Evolutionary conservation across 2,888 invertebrate species (phyloP).

Genomic region (Spisula subtruncata): DNA sequence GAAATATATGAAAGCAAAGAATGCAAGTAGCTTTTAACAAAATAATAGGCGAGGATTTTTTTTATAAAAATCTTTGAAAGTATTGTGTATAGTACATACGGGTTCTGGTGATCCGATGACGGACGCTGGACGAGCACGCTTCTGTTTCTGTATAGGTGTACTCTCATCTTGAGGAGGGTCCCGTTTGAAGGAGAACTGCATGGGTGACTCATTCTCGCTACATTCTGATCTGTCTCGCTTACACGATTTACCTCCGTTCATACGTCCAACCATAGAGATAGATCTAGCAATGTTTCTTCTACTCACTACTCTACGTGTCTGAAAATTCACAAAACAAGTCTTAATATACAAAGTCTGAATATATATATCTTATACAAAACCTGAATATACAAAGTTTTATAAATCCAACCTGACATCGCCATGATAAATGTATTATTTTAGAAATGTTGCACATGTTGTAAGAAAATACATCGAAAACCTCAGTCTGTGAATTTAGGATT

Average conservation of each 20-base stretch:
- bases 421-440: no score
- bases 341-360: no score
- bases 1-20: no score
- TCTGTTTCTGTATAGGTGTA: conserved; percentile 88
- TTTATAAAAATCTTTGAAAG: background rate
- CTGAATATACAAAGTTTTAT: no score
- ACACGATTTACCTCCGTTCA: conserved; percentile 46
- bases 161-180: conserved; percentile 90
- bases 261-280: conserved; percentile 75
- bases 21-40: no score
- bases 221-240: conserved; percentile 48
- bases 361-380: no score
- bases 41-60: no score
- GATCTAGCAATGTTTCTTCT: conserved; percentile 66
- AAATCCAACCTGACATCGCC: no score
- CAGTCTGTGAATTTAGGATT: no score
- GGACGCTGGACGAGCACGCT: conserved; percentile 85
- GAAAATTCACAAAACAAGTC: background rate
- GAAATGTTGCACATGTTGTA: no score
- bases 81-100: conserved; percentile 43
- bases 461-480: no score
- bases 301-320: conserved; percentile 62
- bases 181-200: conserved; percentile 90
- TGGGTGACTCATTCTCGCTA: conserved; percentile 44
- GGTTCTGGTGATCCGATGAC: conserved; percentile 54